Percentiles rank a stretch among this genome's conserved stretches.
These are phyloP conservation scores for Sebastes flavidus DNA, from an alignment of 2,797 vertebrate genomes.

Conservation along the genomic window DNA sequence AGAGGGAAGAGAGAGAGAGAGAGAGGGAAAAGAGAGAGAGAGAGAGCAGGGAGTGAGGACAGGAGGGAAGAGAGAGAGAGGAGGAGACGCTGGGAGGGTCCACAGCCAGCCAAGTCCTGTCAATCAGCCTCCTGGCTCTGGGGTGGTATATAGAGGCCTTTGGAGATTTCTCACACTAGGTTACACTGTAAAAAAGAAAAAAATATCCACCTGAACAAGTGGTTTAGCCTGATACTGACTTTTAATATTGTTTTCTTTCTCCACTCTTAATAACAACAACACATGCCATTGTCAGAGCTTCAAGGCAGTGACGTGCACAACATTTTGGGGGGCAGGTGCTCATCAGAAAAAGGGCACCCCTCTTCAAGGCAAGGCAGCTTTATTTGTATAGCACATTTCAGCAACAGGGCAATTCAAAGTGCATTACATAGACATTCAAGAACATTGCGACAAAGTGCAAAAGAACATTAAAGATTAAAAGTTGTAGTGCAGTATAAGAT, in stretches of 20 bases:
- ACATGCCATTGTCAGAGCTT: background rate
- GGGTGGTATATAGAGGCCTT: constrained; percentile 10
- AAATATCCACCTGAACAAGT: background rate
- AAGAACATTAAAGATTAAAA: too few relatives aligned
- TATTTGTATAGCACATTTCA: too few relatives aligned
- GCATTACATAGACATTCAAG: too few relatives aligned
- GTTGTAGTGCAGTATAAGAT: too few relatives aligned
- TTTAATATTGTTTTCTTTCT: background rate
- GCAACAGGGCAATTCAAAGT: too few relatives aligned
- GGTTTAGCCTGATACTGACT: background rate
- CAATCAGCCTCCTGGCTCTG: constrained; percentile 72
- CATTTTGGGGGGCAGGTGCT: too few relatives aligned
- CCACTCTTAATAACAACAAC: background rate
- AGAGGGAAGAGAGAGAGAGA: constrained; percentile 37
- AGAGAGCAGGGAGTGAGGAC: constrained; percentile 41
- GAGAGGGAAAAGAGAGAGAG: constrained; percentile 21
- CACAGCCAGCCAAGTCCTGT: constrained; percentile 71
- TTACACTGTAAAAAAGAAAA: constrained; percentile 3
- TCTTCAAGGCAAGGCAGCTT: too few relatives aligned
- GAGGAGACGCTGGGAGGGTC: constrained; percentile 71
- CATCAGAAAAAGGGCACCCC: too few relatives aligned
- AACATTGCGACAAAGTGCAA: too few relatives aligned
- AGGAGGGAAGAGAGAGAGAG: constrained; percentile 36
- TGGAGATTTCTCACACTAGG: background rate
- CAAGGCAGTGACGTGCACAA: background rate